Base-by-base conservation (phyloP, 1,140 invertebrate genomes). In the Brachionus rubens region DNA sequence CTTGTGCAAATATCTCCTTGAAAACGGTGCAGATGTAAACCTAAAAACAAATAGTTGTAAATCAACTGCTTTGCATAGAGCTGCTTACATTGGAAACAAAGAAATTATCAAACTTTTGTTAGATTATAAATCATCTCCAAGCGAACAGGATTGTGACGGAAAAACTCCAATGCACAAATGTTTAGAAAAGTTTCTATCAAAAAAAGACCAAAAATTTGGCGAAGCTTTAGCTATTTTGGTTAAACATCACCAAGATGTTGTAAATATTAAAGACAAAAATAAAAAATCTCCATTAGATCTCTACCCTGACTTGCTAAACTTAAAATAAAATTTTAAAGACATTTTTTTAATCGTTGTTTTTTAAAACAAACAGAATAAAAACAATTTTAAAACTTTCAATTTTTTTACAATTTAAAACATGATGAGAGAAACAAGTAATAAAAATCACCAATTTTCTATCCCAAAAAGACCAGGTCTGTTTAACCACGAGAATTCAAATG, bases 61-160 rank as follows among this genome's bases (percentile, higher is more conserved):
- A 72, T 50, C 68, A 24, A 72, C 68, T 28, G 43, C 68, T 12
- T 33, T 72, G 26, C 68, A 72, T 40, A 50, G 68, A 50, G 68
- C 68, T 19, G n/a, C n/a, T 1, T 72, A 26, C 26, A 72, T 72
- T 7, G 68, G 46, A 36, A 72, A 72, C 40, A 21, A 16, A 16
- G 19, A 54, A 33, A 72, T 72, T 3, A 21, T 48, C 7, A 40
- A 33, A 19, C 36, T 72, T 33, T 54, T 72, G n/a, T 19, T 72
- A 50, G 16, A 50, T 19, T 40, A 33, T 50, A 26, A 41, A 9
- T 36, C 68, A 3, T 14, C 26, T 14, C 46, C 47, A 21, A 28
- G 26, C 14, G 30, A 50, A 14, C 24, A 72, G 33, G 68, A 72
- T 14, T 30, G 46, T 12, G 68, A 72, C 30, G 12, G 24, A 9